These are phyloP conservation scores for Callithrix jacchus DNA, from an alignment of 2,113 vertebrate species.

Conservation along the genomic window DNA sequence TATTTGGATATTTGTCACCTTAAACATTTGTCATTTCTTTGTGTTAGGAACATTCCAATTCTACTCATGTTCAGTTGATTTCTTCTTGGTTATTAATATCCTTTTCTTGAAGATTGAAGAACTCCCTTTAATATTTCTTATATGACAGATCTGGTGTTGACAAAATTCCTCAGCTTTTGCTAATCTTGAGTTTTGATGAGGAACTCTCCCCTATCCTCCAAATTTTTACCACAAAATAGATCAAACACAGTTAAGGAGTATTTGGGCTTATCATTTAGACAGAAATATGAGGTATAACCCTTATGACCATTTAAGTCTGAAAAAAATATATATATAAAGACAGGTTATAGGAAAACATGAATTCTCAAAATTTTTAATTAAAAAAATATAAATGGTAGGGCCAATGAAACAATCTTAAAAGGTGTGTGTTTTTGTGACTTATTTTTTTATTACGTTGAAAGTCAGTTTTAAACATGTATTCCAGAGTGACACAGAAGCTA, in stretches of 20 bases:
- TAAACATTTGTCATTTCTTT: neutral
- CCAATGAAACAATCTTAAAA: conserved; percentile 15
- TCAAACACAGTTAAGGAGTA: neutral
- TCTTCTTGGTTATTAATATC: neutral
- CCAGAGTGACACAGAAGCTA: neutral
- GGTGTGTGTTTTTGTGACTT: neutral
- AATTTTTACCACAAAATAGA: neutral
- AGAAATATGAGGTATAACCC: neutral
- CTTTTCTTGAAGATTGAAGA: neutral
- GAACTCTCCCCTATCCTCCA: neutral
- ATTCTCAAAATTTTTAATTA: neutral
- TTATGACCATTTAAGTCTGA: neutral
- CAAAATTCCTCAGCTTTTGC: neutral
- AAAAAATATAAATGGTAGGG: neutral
- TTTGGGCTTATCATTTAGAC: neutral
- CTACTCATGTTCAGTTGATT: neutral
- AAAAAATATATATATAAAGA: neutral
- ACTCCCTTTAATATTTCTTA: neutral
- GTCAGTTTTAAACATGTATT: neutral
- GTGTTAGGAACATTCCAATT: neutral
- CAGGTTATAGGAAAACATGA: neutral
- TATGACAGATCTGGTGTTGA: neutral
- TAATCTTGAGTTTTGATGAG: neutral
- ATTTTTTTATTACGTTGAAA: neutral
- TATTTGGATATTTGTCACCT: neutral